Evolutionary conservation across 2,888 invertebrate genomes (phyloP).

Genomic region (Drosophila mimetica): DNA sequence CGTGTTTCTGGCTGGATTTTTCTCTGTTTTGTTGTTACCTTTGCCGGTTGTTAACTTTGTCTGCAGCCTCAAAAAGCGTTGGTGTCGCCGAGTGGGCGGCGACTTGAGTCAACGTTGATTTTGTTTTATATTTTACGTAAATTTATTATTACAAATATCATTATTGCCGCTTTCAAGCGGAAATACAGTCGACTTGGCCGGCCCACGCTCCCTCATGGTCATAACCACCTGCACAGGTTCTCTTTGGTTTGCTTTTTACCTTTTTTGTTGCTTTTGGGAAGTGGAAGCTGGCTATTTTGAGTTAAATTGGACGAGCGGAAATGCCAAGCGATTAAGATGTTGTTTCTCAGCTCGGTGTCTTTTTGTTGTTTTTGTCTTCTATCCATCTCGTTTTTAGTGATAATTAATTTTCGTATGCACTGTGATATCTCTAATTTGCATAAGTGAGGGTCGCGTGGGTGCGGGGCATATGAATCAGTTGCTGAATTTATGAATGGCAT

Average conservation of each 20-base stretch:
- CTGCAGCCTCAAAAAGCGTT: conserved; percentile 28
- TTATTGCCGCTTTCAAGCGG: conserved; percentile 77
- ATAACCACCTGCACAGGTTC: conserved; percentile 63
- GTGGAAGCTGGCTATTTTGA: conserved; percentile 67
- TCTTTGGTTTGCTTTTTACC: conserved; percentile 16
- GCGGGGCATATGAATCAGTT: conserved; percentile 43
- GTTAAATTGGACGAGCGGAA: conserved; percentile 65
- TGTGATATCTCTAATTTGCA: conserved; percentile 53
- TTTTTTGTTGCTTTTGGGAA: conserved; percentile 44
- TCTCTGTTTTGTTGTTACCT: conserved; percentile 39
- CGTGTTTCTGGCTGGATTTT: conserved; percentile 47
- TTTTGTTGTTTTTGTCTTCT: conserved; percentile 34
- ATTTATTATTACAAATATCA: conserved; percentile 80
- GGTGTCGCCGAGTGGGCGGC: conserved; percentile 57
- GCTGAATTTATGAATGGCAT: conserved; percentile 48
- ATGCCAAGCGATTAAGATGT: conserved; percentile 72
- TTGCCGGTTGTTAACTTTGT: conserved; percentile 39
- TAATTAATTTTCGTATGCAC: conserved; percentile 39
- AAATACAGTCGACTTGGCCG: conserved; percentile 72
- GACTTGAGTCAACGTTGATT: conserved; percentile 59
- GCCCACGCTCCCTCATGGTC: conserved; percentile 54
- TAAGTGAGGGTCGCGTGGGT: conserved; percentile 57
- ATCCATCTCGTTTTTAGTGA: conserved; percentile 19
- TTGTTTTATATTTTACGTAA: conserved; percentile 75
- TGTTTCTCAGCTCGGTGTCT: conserved; percentile 58